phyloP scores from a whole-genome alignment of 2,888 invertebrate species.

The Chaitophorus viminalis region DNA sequence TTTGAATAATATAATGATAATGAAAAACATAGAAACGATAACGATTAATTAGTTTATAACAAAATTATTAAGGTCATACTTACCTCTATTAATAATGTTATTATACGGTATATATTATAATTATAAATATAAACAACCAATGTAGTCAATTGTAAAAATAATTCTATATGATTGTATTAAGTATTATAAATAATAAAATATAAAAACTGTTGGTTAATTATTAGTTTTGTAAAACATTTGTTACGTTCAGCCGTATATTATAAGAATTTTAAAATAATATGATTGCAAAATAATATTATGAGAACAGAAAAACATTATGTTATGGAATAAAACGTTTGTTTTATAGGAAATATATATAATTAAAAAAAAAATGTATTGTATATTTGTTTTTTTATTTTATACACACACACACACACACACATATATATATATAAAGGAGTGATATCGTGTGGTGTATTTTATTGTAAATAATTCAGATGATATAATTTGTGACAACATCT shows the following conservation, averaged over 20 bases:
- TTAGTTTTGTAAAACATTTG: conserved; percentile 62
- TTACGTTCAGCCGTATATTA: conserved; percentile 61
- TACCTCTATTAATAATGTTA: conserved; percentile 46
- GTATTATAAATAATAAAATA: conserved; percentile 60
- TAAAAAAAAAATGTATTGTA: conserved; percentile 40
- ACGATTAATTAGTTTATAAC: conserved; percentile 32
- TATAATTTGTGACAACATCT: neutral
- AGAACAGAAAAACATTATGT: conserved; percentile 59
- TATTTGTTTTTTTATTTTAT: conserved; percentile 3
- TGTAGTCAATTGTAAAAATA: conserved; percentile 62
- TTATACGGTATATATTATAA: conserved; percentile 43
- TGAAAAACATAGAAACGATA: conserved; percentile 39
- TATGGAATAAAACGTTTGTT: conserved; percentile 61
- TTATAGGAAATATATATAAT: conserved; percentile 60
- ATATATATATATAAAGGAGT: neutral
- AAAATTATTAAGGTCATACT: conserved; percentile 44
- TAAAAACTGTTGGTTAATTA: conserved; percentile 62
- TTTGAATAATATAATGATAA: conserved; percentile 47
- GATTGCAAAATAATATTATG: conserved; percentile 52
- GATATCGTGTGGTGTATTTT: neutral
- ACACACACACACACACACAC: neutral
- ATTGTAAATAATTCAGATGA: neutral
- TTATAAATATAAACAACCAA: conserved; percentile 51
- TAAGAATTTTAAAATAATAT: conserved; percentile 58
- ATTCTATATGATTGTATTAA: conserved; percentile 58